A percentile compares a stretch with the other conserved stretches of the same genome.
Conservation (phyloP, 2,113 vertebrate genomes). For the Pelobates fuscus region DNA sequence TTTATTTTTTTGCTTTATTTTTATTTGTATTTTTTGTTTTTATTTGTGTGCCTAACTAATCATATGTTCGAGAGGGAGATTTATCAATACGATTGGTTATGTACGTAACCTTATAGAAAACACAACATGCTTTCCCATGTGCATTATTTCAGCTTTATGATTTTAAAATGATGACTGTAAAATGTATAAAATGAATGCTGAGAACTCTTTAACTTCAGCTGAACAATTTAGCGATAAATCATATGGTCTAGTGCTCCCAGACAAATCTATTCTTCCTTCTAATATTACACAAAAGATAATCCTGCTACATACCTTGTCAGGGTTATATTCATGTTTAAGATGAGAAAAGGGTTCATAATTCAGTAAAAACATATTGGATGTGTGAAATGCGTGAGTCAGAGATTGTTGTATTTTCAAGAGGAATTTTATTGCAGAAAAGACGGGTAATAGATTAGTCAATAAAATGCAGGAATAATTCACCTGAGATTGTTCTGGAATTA, state of each 20-base stretch:
- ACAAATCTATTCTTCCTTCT: slow-evolving; percentile 38
- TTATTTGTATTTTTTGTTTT: background rate
- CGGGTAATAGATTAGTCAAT: background rate
- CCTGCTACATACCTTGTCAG: slow-evolving; percentile 36
- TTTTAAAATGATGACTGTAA: background rate
- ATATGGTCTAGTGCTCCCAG: slow-evolving; percentile 43
- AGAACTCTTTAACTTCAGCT: slow-evolving; percentile 27
- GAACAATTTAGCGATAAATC: slow-evolving; percentile 38
- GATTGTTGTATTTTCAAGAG: slow-evolving; percentile 5
- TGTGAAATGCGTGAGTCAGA: slow-evolving; percentile 2
- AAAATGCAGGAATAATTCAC: background rate
- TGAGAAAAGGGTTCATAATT: slow-evolving; percentile 39
- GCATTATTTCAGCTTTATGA: slow-evolving; percentile 18
- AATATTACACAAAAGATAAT: slow-evolving; percentile 47
- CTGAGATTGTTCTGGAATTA: background rate
- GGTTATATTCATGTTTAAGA: slow-evolving; percentile 43
- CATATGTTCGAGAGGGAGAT: background rate
- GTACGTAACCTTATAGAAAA: background rate
- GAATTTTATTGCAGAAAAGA: background rate
- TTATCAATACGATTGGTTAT: background rate
- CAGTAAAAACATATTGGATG: slow-evolving; percentile 4
- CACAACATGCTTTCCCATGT: slow-evolving; percentile 2
- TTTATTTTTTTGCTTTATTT: background rate
- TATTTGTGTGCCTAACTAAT: background rate
- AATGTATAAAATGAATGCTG: slow-evolving; percentile 42